Base-by-base conservation (phyloP, 2,888 invertebrate species). In the Sicus ferrugineus region DNA sequence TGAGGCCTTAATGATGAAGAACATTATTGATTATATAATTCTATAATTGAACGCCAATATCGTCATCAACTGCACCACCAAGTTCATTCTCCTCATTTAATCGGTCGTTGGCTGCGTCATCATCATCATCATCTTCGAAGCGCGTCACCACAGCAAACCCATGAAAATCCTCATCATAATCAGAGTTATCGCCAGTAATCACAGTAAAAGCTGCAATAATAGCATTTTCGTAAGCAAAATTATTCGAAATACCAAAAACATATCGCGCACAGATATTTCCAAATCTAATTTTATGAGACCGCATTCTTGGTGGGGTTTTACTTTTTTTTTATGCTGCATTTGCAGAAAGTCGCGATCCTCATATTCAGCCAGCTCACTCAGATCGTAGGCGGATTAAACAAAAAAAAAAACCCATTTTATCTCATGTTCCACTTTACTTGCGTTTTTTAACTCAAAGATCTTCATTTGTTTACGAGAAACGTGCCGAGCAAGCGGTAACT, bases 271-370 rank as follows among this genome's bases (percentile, higher is more conserved):
- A 46, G 16, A 46, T 19, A 46, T 46, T 46, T 46, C 7, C 3
- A 46, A 46, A 7, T 28, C 54, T 61, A 42, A 42, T 42, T 38
- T 42, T 38, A 42, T 42, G 61, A 42, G 34, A 61, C 38, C 23
- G 34, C 26, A 61, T 42, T 61, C 23, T 42, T 61, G 11, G 23
- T 61, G 4, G 16, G 14, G 30, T 30, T 3, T 26, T 3, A 58
- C 2, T 11, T 56, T 56, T 11, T 56, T 6, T 58, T 58, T 58
- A 58, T 58, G 21, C 30, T 58, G 30, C 3, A 58, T 58, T 30
- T 16, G 46, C 46, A 46, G 19, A 46, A 46, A 46, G 14, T n/a
- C n/a, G 46, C 6, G 19, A 46, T n/a, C n/a, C n/a, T n/a, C 46
- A 46, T 9, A 46, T 3, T 46, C 46, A 14, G 46, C n/a, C 38